Evolutionary conservation across 2,113 vertebrate species (phyloP).

Genomic region (Lampris megalopsis): DNA sequence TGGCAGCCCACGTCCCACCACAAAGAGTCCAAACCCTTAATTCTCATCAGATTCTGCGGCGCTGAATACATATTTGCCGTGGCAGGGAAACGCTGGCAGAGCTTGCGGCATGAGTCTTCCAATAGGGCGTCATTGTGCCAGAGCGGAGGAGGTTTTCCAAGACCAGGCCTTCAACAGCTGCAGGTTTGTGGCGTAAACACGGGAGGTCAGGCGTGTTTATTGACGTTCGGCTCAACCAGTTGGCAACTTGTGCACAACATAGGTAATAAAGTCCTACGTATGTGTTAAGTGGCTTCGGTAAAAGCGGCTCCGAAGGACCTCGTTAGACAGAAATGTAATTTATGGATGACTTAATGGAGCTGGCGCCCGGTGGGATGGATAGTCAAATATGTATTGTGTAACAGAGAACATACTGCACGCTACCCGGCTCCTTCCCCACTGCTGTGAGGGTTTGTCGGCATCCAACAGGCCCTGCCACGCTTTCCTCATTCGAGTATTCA

Average conservation of each 20-base stretch:
- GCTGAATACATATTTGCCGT: slow-evolving; percentile 78
- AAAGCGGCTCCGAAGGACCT: too few relatives aligned
- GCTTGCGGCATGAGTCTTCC: slow-evolving; percentile 40
- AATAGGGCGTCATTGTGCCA: slow-evolving; percentile 52
- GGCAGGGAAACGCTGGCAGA: slow-evolving; percentile 62
- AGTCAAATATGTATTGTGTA: too few relatives aligned
- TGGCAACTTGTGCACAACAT: too few relatives aligned
- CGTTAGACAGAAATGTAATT: slow-evolving; percentile 8
- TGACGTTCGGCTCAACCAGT: slow-evolving; percentile 16
- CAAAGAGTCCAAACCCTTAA: slow-evolving; percentile 72
- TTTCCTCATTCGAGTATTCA: slow-evolving; percentile 74
- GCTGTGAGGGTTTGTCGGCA: slow-evolving; percentile 55
- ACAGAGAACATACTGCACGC: neutral
- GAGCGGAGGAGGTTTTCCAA: slow-evolving; percentile 55
- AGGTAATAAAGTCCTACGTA: neutral
- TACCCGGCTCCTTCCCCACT: slow-evolving; percentile 30
- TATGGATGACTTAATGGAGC: slow-evolving; percentile 20
- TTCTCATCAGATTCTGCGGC: slow-evolving; percentile 43
- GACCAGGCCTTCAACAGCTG: slow-evolving; percentile 60
- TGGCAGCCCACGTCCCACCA: slow-evolving; percentile 67
- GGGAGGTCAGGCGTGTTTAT: slow-evolving; percentile 8
- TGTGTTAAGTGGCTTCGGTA: too few relatives aligned
- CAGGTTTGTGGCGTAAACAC: slow-evolving; percentile 48
- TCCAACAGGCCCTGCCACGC: slow-evolving; percentile 44
- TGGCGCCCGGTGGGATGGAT: slow-evolving; percentile 34